Conservation (phyloP, 2,113 vertebrate genomes). For the Stegastes partitus region DNA sequence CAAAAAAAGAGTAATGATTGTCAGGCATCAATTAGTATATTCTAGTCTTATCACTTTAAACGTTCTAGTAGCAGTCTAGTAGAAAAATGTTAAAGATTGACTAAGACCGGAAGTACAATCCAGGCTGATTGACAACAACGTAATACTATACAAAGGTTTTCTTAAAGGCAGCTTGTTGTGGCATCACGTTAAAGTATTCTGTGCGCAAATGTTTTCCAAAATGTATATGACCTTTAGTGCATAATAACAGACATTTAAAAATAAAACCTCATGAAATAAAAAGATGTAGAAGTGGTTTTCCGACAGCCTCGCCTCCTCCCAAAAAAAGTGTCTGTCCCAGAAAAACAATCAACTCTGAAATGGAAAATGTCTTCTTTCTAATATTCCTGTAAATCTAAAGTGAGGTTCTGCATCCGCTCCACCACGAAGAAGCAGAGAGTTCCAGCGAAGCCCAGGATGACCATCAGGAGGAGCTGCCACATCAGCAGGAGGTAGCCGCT, state of each 20-base stretch:
- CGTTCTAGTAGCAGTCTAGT: conserved; percentile 1
- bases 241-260: background rate
- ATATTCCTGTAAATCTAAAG: conserved; percentile 71
- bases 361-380: conserved; percentile 25
- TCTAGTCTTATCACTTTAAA: conserved; percentile 6
- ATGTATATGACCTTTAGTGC: background rate
- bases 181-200: background rate
- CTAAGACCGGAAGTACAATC: background rate
- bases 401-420: conserved; percentile 83
- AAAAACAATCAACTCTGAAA: conserved; percentile 4
- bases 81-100: conserved; percentile 22
- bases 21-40: conserved; percentile 54
- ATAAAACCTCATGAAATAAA: conserved; percentile 11
- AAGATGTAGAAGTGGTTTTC: background rate
- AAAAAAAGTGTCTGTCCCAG: background rate
- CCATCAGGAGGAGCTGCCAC: conserved; percentile 97
- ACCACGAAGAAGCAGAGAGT: conserved; percentile 94
- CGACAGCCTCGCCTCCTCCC: background rate
- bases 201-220: conserved; percentile 1
- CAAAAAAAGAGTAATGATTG: conserved; percentile 50
- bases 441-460: conserved; percentile 91
- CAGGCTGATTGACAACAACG: background rate
- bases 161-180: background rate
- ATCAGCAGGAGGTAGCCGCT: conserved; percentile 93
- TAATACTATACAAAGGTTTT: background rate